Base-by-base conservation (phyloP, 2,888 invertebrate genomes). In the Hemistola chrysoprasaria region DNA sequence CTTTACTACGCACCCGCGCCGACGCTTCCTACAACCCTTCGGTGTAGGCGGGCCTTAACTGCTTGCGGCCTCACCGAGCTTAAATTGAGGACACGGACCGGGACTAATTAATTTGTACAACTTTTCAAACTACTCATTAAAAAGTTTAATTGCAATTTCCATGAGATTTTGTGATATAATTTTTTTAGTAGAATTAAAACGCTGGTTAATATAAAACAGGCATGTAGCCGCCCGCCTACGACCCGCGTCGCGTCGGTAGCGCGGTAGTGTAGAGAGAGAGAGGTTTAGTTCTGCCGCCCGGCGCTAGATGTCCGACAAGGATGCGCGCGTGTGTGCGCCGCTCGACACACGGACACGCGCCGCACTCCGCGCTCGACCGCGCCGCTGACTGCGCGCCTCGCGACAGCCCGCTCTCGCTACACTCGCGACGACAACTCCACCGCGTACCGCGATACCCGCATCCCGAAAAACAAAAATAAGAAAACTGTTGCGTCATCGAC, bases 331-430 rank as follows among this genome's bases (percentile, higher is more conserved):
- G 82, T 80, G 83, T 79, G 81, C 76, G 76, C 75, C 70, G 71
- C 73, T 4, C 68, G 65, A 60, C 72, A 71, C 77, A 72, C 77
- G 62, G 71, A 73, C 70, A 67, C 66, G 73, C 70, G 79, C 75
- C 72, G 72, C 71, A 85, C 84, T 86, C 88, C 86, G 85, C 87
- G 85, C 84, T 78, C 80, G 79, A 80, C 86, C 78, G 82, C 88
- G 89, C 79, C 68, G 78, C 74, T 62, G 78, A 81, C 50, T 72
- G 83, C 83, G 82, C 86, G 86, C 74, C 56, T 82, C 79, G 80
- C 73, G 77, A 76, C 56, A 56, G 58, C 60, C 66, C 59, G 62
- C 56, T 66, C 70, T 73, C 71, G 75, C 77, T 75, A 77, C 62
- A 76, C 71, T 78, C 82, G 79, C 77, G 81, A 71, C 65, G 65